Conservation (phyloP, 2,888 invertebrate species). For the Oxytorus armatus region DNA sequence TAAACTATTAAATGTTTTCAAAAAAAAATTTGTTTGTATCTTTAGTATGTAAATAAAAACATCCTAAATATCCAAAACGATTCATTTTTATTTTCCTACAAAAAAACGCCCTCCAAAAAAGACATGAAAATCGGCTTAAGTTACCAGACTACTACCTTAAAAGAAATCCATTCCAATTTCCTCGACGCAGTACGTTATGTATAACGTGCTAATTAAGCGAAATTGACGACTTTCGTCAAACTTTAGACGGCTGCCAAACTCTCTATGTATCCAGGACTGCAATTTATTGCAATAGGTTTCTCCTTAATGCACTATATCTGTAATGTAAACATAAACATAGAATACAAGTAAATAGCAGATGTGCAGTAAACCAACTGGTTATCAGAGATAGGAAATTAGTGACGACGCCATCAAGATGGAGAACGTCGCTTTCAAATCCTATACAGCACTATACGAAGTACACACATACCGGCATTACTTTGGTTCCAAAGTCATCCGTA, state of each 20-base stretch:
- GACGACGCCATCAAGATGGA: slow-evolving; percentile 40
- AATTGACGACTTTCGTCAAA: slow-evolving; percentile 37
- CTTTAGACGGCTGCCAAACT: slow-evolving; percentile 23
- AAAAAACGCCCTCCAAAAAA: too few relatives aligned
- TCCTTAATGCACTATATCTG: slow-evolving; percentile 1
- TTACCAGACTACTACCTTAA: too few relatives aligned
- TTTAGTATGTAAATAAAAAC: too few relatives aligned
- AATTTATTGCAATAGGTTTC: slow-evolving; percentile 36
- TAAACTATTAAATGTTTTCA: too few relatives aligned
- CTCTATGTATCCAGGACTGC: slow-evolving; percentile 16
- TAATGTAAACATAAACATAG: slow-evolving; percentile 1
- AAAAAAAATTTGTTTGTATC: too few relatives aligned
- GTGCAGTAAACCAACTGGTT: slow-evolving; percentile 20
- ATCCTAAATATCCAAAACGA: too few relatives aligned
- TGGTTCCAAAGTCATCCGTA: slow-evolving; percentile 41
- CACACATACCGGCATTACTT: slow-evolving; percentile 27
- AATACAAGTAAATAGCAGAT: slow-evolving; percentile 21
- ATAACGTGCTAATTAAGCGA: not conserved
- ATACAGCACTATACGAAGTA: not conserved
- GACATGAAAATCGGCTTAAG: too few relatives aligned
- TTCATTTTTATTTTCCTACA: too few relatives aligned
- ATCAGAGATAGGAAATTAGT: slow-evolving; percentile 60
- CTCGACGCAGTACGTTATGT: not conserved
- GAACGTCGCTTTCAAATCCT: slow-evolving; percentile 13
- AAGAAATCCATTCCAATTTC: too few relatives aligned